Evolutionary conservation across 2,797 vertebrate species (phyloP).

Genomic region (Amblyraja radiata): DNA sequence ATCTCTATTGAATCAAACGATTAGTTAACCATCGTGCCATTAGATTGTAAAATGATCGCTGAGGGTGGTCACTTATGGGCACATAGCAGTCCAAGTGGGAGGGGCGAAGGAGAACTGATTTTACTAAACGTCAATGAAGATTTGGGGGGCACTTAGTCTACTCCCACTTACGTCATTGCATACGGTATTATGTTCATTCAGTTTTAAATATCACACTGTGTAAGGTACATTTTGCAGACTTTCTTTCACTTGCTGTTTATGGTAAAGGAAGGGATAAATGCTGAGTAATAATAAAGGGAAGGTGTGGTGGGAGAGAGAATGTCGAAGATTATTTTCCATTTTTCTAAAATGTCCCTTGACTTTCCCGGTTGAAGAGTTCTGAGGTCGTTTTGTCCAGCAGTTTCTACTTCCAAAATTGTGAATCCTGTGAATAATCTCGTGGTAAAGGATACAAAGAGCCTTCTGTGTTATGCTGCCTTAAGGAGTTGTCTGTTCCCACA

Average conservation of each 20-base stretch:
- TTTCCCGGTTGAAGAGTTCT: neutral
- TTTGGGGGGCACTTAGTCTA: no score
- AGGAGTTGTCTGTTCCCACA: neutral
- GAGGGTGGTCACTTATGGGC: neutral
- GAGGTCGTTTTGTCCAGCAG: neutral
- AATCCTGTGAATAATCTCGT: neutral
- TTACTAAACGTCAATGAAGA: no score
- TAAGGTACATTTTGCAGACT: neutral
- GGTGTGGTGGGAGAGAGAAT: neutral
- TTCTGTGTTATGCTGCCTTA: slow-evolving; percentile 14
- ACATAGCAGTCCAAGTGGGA: neutral
- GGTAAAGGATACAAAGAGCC: neutral
- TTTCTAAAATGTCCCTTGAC: neutral
- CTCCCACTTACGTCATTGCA: neutral
- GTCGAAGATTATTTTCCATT: neutral
- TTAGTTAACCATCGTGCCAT: neutral
- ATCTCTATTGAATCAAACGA: neutral
- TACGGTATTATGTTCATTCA: neutral
- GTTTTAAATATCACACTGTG: neutral
- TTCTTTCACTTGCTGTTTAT: slow-evolving; percentile 3
- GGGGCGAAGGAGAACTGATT: neutral
- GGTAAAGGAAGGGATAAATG: neutral
- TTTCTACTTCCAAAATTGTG: neutral
- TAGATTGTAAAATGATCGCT: neutral
- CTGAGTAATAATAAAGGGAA: neutral